A percentile compares a stretch with the other conserved stretches of the same genome.
phyloP scores from a whole-genome alignment of 1,140 invertebrate species.

The Belonocnema kinseyi region DNA sequence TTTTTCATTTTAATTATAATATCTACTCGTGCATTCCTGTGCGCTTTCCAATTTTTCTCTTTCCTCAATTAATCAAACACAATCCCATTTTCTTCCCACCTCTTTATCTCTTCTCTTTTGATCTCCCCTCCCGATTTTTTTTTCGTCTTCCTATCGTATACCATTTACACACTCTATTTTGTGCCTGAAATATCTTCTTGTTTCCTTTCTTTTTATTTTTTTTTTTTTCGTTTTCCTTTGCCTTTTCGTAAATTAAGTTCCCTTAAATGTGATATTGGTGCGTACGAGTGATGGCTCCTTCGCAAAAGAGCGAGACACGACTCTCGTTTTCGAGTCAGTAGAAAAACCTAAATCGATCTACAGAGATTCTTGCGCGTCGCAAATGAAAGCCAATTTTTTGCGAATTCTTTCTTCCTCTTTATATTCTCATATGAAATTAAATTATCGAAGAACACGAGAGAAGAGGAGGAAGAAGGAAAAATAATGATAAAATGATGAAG shows the following conservation, averaged over 20 bases:
- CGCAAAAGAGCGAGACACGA: neutral
- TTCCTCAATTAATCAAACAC: neutral
- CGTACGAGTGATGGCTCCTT: constrained; percentile 22
- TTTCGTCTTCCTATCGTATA: constrained; percentile 7
- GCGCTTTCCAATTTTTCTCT: neutral
- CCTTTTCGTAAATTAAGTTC: neutral
- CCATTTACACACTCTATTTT: constrained; percentile 26
- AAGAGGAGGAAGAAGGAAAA: constrained; percentile 43
- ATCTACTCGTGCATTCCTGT: neutral
- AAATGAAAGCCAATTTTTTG: neutral
- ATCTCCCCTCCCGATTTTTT: no score
- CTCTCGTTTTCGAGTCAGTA: constrained; percentile 36
- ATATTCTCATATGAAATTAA: constrained; percentile 20
- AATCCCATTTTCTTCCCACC: neutral
- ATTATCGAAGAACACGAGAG: constrained; percentile 40
- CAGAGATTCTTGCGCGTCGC: constrained; percentile 24
- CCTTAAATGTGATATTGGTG: constrained; percentile 19
- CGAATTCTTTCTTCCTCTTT: constrained; percentile 27
- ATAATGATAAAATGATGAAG: constrained; percentile 36
- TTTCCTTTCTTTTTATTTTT: neutral
- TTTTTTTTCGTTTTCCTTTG: no score
- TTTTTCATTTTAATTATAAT: constrained; percentile 37
- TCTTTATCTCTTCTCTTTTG: neutral
- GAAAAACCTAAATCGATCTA: constrained; percentile 39
- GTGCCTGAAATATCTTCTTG: constrained; percentile 4